Percentiles rank a stretch among this genome's conserved stretches.
These are phyloP conservation scores for Tinea semifulvella DNA, from an alignment of 2,888 invertebrate genomes.

Conservation along the genomic window DNA sequence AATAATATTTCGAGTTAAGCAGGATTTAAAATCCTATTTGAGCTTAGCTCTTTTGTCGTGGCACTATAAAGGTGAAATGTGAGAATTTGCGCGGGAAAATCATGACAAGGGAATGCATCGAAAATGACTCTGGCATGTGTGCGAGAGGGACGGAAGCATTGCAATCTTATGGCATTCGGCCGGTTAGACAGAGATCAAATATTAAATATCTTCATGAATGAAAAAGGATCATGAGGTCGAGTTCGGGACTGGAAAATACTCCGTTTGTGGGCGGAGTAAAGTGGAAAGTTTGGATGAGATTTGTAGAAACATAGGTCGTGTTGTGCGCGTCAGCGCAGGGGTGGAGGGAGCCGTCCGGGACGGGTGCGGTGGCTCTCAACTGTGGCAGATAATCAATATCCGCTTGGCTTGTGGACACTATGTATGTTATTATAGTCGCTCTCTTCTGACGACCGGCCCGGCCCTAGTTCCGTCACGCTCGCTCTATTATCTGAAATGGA, in stretches of 20 bases:
- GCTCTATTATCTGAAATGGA: constrained; percentile 65
- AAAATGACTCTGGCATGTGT: constrained; percentile 64
- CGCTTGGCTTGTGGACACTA: constrained; percentile 69
- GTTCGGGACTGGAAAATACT: constrained; percentile 31
- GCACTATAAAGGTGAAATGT: constrained; percentile 34
- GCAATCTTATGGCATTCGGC: constrained; percentile 53
- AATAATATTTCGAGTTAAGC: neutral
- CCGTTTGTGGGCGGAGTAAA: constrained; percentile 32
- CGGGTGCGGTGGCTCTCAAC: constrained; percentile 62
- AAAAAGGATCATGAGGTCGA: constrained; percentile 36
- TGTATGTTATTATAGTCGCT: constrained; percentile 59
- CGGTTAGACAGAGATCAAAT: constrained; percentile 67
- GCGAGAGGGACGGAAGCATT: constrained; percentile 52
- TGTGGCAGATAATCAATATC: constrained; percentile 70
- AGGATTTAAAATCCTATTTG: constrained; percentile 5
- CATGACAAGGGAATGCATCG: constrained; percentile 63
- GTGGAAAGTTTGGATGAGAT: constrained; percentile 30
- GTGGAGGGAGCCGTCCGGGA: constrained; percentile 28
- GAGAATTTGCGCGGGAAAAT: constrained; percentile 56
- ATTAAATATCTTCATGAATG: constrained; percentile 47
- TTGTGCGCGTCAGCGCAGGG: constrained; percentile 25
- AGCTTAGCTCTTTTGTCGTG: constrained; percentile 17
- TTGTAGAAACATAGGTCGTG: constrained; percentile 34
- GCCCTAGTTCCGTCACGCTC: constrained; percentile 36
- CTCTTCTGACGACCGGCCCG: constrained; percentile 29